Percentiles rank a stretch among this genome's conserved stretches.
phyloP scores from a whole-genome alignment of 2,113 vertebrate genomes.

The Pelmatolapia mariae region DNA sequence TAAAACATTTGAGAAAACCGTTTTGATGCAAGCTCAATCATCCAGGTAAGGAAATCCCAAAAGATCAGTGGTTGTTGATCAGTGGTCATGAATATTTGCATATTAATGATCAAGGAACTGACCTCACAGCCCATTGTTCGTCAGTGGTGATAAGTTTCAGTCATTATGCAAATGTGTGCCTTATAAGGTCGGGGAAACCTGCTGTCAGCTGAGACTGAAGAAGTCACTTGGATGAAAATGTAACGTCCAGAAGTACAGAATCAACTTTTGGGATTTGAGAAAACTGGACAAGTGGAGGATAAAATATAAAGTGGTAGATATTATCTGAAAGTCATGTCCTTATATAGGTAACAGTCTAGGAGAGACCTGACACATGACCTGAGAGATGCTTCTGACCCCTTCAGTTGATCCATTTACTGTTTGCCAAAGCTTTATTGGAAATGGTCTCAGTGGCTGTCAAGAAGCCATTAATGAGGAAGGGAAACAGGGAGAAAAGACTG shows the following conservation, averaged over 20 bases:
- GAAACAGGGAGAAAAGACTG: background rate
- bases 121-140: background rate
- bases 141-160: background rate
- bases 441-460: background rate
- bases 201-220: background rate
- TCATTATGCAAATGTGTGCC: background rate
- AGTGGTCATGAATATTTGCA: background rate
- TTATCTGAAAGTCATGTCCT: background rate
- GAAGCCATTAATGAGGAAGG: background rate
- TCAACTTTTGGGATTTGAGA: background rate
- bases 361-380: background rate
- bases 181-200: background rate
- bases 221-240: background rate
- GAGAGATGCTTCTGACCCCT: background rate
- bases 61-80: background rate
- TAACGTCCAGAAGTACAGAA: background rate
- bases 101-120: background rate
- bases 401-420: background rate
- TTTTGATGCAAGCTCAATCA: background rate
- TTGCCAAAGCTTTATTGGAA: background rate
- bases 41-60: background rate
- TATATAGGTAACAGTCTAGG: background rate
- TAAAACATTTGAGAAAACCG: background rate
- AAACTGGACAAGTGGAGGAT: background rate
- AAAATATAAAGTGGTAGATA: background rate